phyloP scores from a whole-genome alignment of 2,797 vertebrate species.

The Brachyrhaphis roseni region DNA sequence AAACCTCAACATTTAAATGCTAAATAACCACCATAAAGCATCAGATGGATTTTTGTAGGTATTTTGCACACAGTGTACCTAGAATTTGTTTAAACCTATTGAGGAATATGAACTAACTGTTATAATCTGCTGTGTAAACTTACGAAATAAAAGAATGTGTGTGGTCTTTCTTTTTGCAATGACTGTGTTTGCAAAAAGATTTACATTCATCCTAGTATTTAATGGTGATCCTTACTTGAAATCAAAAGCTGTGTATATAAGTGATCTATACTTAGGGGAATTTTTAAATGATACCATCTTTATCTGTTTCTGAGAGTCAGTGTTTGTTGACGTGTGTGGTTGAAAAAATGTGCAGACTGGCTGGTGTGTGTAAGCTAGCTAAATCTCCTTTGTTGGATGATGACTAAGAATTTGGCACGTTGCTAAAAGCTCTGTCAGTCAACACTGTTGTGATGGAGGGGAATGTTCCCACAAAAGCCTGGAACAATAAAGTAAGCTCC shows the following conservation, averaged over 20 bases:
- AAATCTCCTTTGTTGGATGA: constrained; percentile 75
- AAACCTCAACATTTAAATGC: neutral
- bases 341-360: constrained; percentile 78
- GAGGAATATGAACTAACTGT: neutral
- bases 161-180: neutral
- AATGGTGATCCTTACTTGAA: neutral
- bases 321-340: constrained; percentile 74
- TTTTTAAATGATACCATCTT: constrained; percentile 55
- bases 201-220: neutral
- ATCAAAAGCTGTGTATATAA: neutral
- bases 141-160: neutral
- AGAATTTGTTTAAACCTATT: neutral
- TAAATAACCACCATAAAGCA: neutral
- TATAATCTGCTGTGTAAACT: neutral
- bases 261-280: constrained; percentile 43
- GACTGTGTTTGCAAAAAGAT: neutral
- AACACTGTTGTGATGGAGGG: constrained; percentile 69
- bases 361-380: constrained; percentile 71
- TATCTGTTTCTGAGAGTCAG: constrained; percentile 52
- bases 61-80: neutral
- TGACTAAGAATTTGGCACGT: constrained; percentile 72
- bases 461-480: constrained; percentile 70
- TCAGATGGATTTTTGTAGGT: neutral
- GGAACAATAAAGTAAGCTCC: constrained; percentile 68
- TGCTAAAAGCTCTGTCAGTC: constrained; percentile 64